These are phyloP conservation scores for Diadema setosum DNA, from an alignment of 35 echinoderm and acorn worm genomes.

Conservation along the genomic window DNA sequence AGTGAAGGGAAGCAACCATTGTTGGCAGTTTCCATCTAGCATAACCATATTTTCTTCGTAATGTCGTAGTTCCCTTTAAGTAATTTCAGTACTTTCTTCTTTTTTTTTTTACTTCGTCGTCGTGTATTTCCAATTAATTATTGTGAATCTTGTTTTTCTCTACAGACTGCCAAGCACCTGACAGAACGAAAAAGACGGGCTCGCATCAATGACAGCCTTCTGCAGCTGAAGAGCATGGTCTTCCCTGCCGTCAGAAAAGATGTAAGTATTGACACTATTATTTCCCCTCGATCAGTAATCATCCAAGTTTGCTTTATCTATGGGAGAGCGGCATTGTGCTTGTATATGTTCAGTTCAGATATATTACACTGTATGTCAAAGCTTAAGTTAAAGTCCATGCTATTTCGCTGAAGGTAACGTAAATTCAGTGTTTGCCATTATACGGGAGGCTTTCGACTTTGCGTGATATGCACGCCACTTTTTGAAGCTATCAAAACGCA, in stretches of 20 bases:
- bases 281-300: neutral
- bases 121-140: neutral
- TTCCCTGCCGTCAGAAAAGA: conserved; percentile 83
- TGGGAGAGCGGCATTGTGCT: no score
- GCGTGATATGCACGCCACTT: no score
- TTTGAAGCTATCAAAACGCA: no score
- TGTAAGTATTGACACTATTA: conserved; percentile 41
- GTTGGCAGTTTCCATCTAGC: neutral
- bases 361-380: no score
- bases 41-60: neutral
- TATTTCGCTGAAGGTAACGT: no score
- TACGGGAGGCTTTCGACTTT: no score
- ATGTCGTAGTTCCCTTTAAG: neutral
- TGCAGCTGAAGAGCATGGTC: conserved; percentile 84
- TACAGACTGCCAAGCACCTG: conserved; percentile 86
- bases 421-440: no score
- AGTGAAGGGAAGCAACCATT: no score
- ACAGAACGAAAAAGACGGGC: conserved; percentile 82
- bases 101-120: neutral
- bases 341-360: no score
- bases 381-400: no score
- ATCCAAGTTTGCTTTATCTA: no score
- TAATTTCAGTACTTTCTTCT: neutral
- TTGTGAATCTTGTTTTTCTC: conserved; percentile 1
- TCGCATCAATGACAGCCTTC: conserved; percentile 82